These are phyloP conservation scores for Xestobium rufovillosum DNA, from an alignment of 2,888 invertebrate genomes.

Conservation along the genomic window DNA sequence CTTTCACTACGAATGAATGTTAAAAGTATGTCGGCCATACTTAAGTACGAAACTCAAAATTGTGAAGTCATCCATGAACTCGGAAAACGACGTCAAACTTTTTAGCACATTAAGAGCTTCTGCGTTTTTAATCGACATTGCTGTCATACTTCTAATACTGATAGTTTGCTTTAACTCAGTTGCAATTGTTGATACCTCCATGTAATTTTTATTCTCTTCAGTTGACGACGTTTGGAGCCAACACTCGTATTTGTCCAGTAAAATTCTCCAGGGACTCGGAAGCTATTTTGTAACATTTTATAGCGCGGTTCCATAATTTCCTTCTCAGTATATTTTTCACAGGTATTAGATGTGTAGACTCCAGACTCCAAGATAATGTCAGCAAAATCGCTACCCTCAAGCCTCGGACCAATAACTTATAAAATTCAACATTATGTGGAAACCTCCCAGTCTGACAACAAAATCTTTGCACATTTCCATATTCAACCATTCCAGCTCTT, in stretches of 20 bases:
- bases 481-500: slow-evolving; percentile 4
- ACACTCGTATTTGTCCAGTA: slow-evolving; percentile 2
- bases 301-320: slow-evolving; percentile 2
- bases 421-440: slow-evolving; percentile 9
- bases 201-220: slow-evolving; percentile 1
- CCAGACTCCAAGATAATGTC: slow-evolving; percentile 2
- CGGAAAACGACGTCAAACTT: slow-evolving; percentile 2
- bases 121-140: slow-evolving; percentile 1
- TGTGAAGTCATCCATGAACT: slow-evolving; percentile 3
- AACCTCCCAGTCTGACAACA: slow-evolving; percentile 4
- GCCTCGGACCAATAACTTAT: slow-evolving; percentile 6
- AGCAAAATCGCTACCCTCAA: slow-evolving; percentile 3
- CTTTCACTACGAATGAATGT: slow-evolving; percentile 2
- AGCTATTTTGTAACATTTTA: slow-evolving; percentile 2
- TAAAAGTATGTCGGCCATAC: slow-evolving; percentile 2
- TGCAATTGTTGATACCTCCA: slow-evolving; percentile 1
- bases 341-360: background rate
- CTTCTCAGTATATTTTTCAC: slow-evolving; percentile 2
- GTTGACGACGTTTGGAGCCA: slow-evolving; percentile 3
- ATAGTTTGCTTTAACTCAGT: slow-evolving; percentile 3
- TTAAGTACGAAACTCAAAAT: slow-evolving; percentile 2
- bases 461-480: slow-evolving; percentile 4
- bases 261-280: slow-evolving; percentile 3
- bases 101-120: slow-evolving; percentile 1
- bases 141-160: slow-evolving; percentile 2